Evolutionary conservation across 2,113 vertebrate genomes (phyloP).

Genomic region (Leptobrachium ailaonicum): DNA sequence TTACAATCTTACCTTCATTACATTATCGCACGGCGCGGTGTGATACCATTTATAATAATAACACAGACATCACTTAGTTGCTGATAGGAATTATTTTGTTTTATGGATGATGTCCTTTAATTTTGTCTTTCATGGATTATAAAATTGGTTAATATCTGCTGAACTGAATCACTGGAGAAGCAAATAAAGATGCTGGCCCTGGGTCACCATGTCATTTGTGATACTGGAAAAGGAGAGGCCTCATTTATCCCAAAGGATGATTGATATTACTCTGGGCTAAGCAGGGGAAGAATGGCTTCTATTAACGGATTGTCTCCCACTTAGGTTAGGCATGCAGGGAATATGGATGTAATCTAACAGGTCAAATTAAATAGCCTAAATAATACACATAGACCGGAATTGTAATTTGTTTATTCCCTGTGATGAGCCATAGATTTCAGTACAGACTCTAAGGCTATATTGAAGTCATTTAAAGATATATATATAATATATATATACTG

Average conservation of each 20-base stretch:
- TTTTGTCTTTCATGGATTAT: constrained; percentile 91
- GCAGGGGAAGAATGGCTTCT: constrained; percentile 93
- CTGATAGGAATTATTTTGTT: constrained; percentile 88
- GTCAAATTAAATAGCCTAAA: constrained; percentile 97
- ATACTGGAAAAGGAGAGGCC: constrained; percentile 93
- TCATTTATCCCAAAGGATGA: constrained; percentile 97
- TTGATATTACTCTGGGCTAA: constrained; percentile 90
- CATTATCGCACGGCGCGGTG: constrained; percentile 79
- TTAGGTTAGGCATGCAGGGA: constrained; percentile 87
- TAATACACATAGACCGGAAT: constrained; percentile 95
- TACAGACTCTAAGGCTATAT: not conserved
- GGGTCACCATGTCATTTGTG: constrained; percentile 95
- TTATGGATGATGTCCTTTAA: constrained; percentile 91
- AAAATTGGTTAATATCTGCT: constrained; percentile 97
- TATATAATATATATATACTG: too few species aligned
- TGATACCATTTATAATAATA: constrained; percentile 84
- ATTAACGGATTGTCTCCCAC: constrained; percentile 98
- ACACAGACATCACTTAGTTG: constrained; percentile 83
- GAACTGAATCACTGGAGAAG: constrained; percentile 90
- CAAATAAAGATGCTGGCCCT: constrained; percentile 89
- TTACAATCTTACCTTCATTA: constrained; percentile 86
- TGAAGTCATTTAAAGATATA: too few species aligned
- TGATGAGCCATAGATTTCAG: constrained; percentile 91
- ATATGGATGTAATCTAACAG: constrained; percentile 87
- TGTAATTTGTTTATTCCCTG: constrained; percentile 90